Evolutionary conservation across 1,140 invertebrate species (phyloP).

Genomic region (Eufriesea mexicana): DNA sequence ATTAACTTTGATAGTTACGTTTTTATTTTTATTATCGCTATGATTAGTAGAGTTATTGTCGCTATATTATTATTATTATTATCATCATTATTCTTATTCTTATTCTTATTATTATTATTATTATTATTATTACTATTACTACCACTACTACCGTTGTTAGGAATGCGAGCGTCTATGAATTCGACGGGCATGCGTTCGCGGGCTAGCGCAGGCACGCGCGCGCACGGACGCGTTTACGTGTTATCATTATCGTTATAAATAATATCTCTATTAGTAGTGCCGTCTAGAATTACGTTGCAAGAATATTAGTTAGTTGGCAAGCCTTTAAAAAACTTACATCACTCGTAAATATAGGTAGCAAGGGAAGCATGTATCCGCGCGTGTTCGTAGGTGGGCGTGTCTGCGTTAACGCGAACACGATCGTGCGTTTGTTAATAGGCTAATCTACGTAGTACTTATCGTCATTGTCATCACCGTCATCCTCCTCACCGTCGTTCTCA

Average conservation of each 20-base stretch:
- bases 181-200: constrained; percentile 36
- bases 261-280: constrained; percentile 12
- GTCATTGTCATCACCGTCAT: constrained; percentile 25
- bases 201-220: not conserved
- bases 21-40: constrained; percentile 29
- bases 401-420: constrained; percentile 8
- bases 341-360: not conserved
- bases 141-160: constrained; percentile 30
- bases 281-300: not conserved
- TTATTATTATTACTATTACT: constrained; percentile 5
- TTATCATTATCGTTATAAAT: constrained; percentile 22
- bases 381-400: constrained; percentile 8
- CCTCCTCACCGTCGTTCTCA: constrained; percentile 35
- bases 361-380: not conserved
- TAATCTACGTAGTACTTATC: constrained; percentile 48
- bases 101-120: not conserved
- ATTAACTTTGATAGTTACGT: constrained; percentile 16
- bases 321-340: not conserved
- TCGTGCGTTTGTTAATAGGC: constrained; percentile 48
- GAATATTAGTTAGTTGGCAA: not conserved
- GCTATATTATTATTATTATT: constrained; percentile 24
- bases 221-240: constrained; percentile 9
- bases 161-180: constrained; percentile 14
- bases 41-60: not conserved
- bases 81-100: not conserved